Base-by-base conservation (phyloP, 2,113 vertebrate genomes). In the Struthidea cinerea region DNA sequence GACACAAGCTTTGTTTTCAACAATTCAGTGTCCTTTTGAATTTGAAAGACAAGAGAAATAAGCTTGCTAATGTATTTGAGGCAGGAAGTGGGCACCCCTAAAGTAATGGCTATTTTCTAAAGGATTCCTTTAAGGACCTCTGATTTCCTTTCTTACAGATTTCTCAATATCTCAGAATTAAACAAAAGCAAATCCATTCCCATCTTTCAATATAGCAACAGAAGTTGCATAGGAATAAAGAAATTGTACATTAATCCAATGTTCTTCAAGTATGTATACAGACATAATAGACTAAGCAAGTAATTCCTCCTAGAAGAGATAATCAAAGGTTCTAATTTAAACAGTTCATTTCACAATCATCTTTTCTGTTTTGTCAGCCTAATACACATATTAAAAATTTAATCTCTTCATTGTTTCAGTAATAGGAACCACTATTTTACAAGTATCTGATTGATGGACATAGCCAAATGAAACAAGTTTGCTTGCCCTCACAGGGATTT, bases 361-460 rank as follows among this genome's bases (percentile, higher is more conserved):
- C 24, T 84, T 57, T 86, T 76, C 56, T 88, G 55, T 67, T 93
- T 93, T 94, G 70, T 65, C 78, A 91, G 75, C 81, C 59, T 80
- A 90, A 93, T 47, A 67, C n/a, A 90, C 4, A 5, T 70, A 86
- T 80, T 86, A 86, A 90, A 89, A 96, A 70, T 47, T 83, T 94
- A 94, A 91, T 97, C 82, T 94, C 50, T 93, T 74, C 52, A 73
- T 77, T 94, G 83, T 91, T 96, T 96, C 93, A 89, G 73, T 89
- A 91, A 89, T 84, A n/a, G 70, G 76, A 92, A 56, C 64, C 71
- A 64, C 42, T 84, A 9, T 92, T 96, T 91, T 94, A 70, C 50
- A 33, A 67, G 56, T 79, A 61, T 75, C 89, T 91, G 89, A 91
- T 42, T 87, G 87, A 78, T 2, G 7, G 73, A 44, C 47, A 46